These are phyloP conservation scores for Leptopilina drosophilae DNA, from an alignment of 2,888 invertebrate species.

Conservation along the genomic window DNA sequence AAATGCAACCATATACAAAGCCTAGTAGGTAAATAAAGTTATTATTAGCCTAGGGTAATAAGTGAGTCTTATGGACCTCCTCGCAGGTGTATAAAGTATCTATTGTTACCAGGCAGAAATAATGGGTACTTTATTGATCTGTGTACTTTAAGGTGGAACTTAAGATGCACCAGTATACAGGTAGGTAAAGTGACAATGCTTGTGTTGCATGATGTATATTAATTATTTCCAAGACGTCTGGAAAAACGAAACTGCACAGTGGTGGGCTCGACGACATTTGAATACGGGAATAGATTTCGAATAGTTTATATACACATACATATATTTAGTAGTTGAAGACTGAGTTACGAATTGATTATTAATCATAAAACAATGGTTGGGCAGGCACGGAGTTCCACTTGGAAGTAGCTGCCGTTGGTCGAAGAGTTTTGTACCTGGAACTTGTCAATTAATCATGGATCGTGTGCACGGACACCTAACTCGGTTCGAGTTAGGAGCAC, in stretches of 20 bases:
- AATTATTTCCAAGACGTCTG: constrained; percentile 51
- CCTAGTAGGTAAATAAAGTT: too few species aligned
- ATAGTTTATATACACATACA: constrained; percentile 37
- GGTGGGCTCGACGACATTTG: constrained; percentile 34
- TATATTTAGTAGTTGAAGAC: constrained; percentile 1
- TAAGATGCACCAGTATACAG: neutral
- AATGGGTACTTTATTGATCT: too few species aligned
- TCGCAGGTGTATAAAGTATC: too few species aligned
- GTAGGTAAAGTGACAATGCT: constrained; percentile 2
- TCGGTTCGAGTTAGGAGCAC: constrained; percentile 63
- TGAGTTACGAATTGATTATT: constrained; percentile 68
- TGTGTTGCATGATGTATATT: neutral
- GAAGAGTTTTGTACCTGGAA: constrained; percentile 68
- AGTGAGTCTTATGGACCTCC: too few species aligned
- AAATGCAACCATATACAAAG: too few species aligned
- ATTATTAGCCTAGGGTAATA: too few species aligned
- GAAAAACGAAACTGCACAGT: constrained; percentile 45
- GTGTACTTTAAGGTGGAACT: too few species aligned
- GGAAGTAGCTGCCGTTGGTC: constrained; percentile 56
- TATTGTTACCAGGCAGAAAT: too few species aligned
- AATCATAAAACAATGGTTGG: constrained; percentile 69
- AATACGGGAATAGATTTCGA: constrained; percentile 44
- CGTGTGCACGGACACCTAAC: constrained; percentile 64
- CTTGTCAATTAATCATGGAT: constrained; percentile 72
- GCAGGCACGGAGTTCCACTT: constrained; percentile 56